A percentile compares a stretch with the other conserved stretches of the same genome.
Evolutionary conservation across 2,797 vertebrate genomes (phyloP).

Genomic region (Ceryle rudis): DNA sequence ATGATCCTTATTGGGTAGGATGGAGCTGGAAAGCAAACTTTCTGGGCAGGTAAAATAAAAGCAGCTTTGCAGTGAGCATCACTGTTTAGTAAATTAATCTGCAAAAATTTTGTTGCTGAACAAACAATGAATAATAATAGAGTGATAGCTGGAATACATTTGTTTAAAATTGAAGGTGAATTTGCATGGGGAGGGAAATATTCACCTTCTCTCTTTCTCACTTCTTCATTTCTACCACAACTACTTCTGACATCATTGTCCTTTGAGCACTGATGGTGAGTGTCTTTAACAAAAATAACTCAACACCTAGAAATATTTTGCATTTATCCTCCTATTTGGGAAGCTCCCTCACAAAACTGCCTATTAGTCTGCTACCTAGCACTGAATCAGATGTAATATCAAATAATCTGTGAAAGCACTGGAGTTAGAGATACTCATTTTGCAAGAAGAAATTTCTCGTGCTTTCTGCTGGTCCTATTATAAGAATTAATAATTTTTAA

Average conservation of each 20-base stretch:
- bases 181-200: not conserved
- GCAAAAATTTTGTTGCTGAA: not conserved
- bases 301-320: not conserved
- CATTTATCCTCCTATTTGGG: not conserved
- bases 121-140: not conserved
- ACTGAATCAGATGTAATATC: not conserved
- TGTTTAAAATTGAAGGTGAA: not conserved
- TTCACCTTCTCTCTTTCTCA: not conserved
- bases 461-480: not conserved
- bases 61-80: fast-evolving
- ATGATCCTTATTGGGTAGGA: not conserved
- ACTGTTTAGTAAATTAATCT: not conserved
- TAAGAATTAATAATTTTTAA: not conserved
- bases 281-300: not conserved
- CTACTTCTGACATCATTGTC: fast-evolving
- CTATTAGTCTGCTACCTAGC: not conserved
- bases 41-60: not conserved
- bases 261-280: not conserved
- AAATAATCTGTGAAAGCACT: not conserved
- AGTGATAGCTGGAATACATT: not conserved
- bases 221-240: not conserved
- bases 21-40: not conserved
- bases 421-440: not conserved
- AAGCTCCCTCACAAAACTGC: not conserved
- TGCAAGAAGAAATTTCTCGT: not conserved